Percentiles rank a stretch among this genome's conserved stretches.
Evolutionary conservation across 2,888 invertebrate species (phyloP).

Genomic region (Stegana nigrithorax): DNA sequence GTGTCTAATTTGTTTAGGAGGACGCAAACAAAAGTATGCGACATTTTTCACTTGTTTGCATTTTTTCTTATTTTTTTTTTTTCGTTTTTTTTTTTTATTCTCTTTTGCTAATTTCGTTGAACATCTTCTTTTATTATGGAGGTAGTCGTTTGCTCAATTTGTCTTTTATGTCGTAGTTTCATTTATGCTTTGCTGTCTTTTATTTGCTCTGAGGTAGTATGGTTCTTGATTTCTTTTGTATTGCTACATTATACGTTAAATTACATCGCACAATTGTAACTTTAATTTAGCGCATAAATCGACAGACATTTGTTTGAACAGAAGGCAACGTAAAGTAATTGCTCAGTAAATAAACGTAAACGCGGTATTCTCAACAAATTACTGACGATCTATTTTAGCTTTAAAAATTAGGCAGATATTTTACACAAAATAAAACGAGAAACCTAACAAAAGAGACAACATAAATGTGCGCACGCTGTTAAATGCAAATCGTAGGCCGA

Average conservation of each 20-base stretch:
- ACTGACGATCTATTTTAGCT: constrained; percentile 27
- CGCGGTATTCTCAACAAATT: constrained; percentile 18
- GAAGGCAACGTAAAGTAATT: neutral
- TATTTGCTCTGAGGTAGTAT: constrained; percentile 46
- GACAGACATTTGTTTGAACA: neutral
- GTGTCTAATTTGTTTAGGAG: no score
- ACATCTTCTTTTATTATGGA: constrained; percentile 26
- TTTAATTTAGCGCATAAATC: neutral
- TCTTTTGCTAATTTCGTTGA: constrained; percentile 26
- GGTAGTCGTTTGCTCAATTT: constrained; percentile 46
- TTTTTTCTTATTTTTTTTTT: neutral
- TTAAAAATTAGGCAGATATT: constrained; percentile 37
- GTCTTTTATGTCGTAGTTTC: constrained; percentile 25
- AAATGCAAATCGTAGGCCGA: no score
- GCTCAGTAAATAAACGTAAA: neutral
- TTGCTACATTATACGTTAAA: constrained; percentile 3
- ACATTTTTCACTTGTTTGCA: constrained; percentile 13
- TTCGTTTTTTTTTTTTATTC: neutral
- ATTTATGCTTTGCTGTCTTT: constrained; percentile 18
- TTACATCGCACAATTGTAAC: neutral
- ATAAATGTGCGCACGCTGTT: neutral
- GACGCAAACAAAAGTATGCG: constrained; percentile 27
- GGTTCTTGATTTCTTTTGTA: constrained; percentile 30
- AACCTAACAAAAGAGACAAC: neutral
- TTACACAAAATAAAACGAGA: constrained; percentile 14